Evolutionary conservation across 2,797 vertebrate species (phyloP), one percentile per base, ranked within the genome.

Genomic region (Molossus alvarezi): DNA sequence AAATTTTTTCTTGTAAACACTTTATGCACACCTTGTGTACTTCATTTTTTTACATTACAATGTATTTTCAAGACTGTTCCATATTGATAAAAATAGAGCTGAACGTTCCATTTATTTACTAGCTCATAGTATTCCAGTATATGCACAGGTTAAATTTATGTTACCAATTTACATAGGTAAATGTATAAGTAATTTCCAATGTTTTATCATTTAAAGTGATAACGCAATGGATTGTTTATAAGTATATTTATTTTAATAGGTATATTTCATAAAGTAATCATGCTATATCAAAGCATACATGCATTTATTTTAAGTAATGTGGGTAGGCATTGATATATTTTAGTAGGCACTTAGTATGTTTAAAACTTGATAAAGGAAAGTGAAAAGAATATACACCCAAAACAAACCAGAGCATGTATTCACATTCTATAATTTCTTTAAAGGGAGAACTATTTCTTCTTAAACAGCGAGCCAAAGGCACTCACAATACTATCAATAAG

Each of bases 401-500:
- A 71, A 51, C 7, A 57, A 17, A 10, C 1, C 57, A 83, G 25
- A 77, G 15, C 21, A 73, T 45, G 14, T 18, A 75, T 10, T 9
- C 7, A 71, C 1, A 53, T 23, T 88, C 18, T 88, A 11, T 41
- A 88, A 58, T 20, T 88, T 75, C 21, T 41, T 90, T 29, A 67
- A 51, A 64, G 75, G 8, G 1, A 91, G 37, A 95, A 11, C 53
- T 83, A 91, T 41, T 58, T 71, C 13, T 18, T 53, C 57, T 29
- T 69, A 8, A 92, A 14, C 17, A 62, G 1, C 5, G 6, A 67
- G 6, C 3, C 11, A 7, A 90, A 0, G 0, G 51, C 75, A 2
- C 0, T 57, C 12, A 71, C 4, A 57, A 73, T 0, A 0, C 1
- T 0, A 13, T 3, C 15, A 53, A 85, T 0, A 23, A 69, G 1